phyloP scores from a whole-genome alignment of 2,113 vertebrate species.

The Tetrao urogallus region DNA sequence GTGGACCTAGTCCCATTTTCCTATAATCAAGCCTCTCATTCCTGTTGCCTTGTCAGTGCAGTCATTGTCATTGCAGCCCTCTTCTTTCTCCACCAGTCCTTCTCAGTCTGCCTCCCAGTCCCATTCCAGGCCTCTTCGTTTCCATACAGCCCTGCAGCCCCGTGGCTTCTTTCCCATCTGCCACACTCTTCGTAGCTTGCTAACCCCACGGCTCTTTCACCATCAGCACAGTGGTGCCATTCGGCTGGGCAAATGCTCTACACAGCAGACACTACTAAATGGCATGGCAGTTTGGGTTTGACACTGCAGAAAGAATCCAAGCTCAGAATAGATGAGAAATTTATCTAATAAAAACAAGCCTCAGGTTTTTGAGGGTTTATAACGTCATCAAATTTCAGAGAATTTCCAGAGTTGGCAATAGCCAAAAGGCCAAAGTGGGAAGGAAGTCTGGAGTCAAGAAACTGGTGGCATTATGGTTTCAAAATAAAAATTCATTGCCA shows the following conservation, averaged over 20 bases:
- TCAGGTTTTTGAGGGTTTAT: not conserved
- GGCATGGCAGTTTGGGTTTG: not conserved
- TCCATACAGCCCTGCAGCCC: not conserved
- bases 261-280: fast-evolving
- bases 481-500: not conserved
- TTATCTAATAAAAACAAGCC: not conserved
- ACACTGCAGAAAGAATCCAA: not conserved
- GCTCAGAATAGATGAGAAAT: not conserved
- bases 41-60: not conserved
- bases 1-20: not conserved
- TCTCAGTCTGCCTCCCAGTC: not conserved
- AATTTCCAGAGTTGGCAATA: not conserved
- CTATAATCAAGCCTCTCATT: not conserved
- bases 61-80: not conserved
- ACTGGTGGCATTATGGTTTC: not conserved
- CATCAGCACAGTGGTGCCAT: fast-evolving
- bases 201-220: fast-evolving
- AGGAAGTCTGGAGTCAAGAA: not conserved
- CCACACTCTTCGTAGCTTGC: not conserved
- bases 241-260: not conserved
- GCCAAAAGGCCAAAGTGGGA: not conserved
- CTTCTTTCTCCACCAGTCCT: not conserved
- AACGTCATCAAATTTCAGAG: not conserved
- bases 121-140: fast-evolving
- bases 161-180: not conserved